Conservation (phyloP, 2,797 vertebrate species). For the Vultur gryphus region DNA sequence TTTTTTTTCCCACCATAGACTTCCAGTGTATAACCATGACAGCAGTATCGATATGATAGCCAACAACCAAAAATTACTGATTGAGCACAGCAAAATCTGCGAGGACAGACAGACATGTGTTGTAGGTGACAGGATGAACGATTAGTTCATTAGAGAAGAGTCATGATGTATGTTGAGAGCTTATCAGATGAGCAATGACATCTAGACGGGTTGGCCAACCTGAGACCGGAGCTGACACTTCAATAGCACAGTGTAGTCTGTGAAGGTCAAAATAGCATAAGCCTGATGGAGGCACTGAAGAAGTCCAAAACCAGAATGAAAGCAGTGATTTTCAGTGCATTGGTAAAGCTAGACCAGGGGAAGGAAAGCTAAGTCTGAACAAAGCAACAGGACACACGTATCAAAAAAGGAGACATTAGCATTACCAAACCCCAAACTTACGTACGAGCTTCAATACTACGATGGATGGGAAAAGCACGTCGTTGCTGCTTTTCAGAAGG, state of each 20-base stretch:
- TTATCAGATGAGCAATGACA: neutral
- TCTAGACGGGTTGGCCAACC: neutral
- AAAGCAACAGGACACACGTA: neutral
- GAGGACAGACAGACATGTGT: accelerated
- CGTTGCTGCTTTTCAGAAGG: neutral
- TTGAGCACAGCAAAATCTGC: neutral
- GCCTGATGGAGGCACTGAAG: neutral
- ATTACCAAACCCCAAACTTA: neutral
- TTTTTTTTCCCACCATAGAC: accelerated
- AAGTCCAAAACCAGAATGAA: neutral
- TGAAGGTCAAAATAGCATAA: neutral
- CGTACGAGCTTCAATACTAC: accelerated
- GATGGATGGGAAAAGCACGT: neutral
- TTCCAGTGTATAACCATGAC: neutral
- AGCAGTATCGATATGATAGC: neutral
- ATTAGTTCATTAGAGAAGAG: neutral
- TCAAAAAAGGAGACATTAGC: neutral
- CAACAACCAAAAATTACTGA: neutral
- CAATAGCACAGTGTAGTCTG: accelerated
- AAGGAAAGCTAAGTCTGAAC: neutral
- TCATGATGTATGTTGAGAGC: neutral
- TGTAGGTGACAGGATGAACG: neutral
- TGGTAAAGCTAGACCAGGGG: neutral
- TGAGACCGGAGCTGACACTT: neutral
- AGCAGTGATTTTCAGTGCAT: neutral